Evolutionary conservation across 2,888 invertebrate genomes (phyloP), one percentile per base, ranked within the genome.

Genomic region (Amiota minor): DNA sequence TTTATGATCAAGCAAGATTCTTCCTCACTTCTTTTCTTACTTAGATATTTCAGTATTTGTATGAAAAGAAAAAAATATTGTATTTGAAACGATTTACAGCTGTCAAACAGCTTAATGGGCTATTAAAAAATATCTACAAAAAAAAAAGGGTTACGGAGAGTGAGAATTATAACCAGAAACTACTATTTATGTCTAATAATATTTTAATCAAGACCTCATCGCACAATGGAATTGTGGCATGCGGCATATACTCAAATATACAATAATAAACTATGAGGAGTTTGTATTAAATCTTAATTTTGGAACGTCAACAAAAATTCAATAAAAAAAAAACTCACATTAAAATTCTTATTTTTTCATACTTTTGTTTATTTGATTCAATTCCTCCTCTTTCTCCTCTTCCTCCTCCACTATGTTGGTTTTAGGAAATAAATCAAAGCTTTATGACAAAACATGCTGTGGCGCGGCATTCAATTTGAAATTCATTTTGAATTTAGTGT

Each of bases 21-120:
- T 9, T 47, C 18, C 14, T 45, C 3, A 16, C n/a, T 16, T 14
- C 14, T 23, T 46, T 62, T 35, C 35, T 6, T 35, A 23, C 23
- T 23, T 23, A 23, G 23, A 23, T 3, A 23, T 23, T 23, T 35
- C 35, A 35, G 35, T 6, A 35, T 6, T 35, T 35, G 35, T 35
- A 6, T 35, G 6, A 6, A 2, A 6, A 35, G 6, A 35, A 35
- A 35, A 6, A 8, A 35, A 35, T 6, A 35, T n/a, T n/a, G n/a
- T 6, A 35, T 35, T 35, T 35, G 35, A 35, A 35, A 16, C 59
- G 59, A 75, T 78, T 74, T 78, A 72, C 82, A 83, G 86, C 82
- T 86, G 82, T 73, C 83, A 75, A 80, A 81, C 75, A 75, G 68
- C 77, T 83, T 86, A 86, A 83, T 83, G 85, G 86, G 82, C 86